Evolutionary conservation across 2,113 vertebrate genomes (phyloP), one percentile per base, ranked within the genome.

Genomic region (Mormyrus lacerda): DNA sequence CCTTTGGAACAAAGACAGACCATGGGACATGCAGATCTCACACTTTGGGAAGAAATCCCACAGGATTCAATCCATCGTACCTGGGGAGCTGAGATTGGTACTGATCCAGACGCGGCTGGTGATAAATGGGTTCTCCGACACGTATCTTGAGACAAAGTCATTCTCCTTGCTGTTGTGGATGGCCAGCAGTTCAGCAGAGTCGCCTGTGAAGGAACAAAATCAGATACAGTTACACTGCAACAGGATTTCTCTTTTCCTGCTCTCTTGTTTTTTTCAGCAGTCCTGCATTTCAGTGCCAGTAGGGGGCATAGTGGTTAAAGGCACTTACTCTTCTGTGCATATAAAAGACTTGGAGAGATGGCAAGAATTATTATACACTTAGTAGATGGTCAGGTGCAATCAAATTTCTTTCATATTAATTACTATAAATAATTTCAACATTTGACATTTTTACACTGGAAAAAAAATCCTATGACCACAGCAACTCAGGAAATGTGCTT

Each of bases 51-150:
- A 21, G 21, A 6, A 58, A n/a, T 8, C 6, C 7, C 55, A 17
- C 48, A 87, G n/a, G 17, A 19, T 19, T 6, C 31, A 17, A 31
- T 44, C 51, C 6, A 27, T 42, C 7, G 35, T 95, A 99, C 98
- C 96, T 3, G 93, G 87, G 51, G 91, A 1, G 87, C 91, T 91
- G 0, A 94, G 89, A 85, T 90, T 89, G 65, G 98, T 90, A 31
- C 94, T 96, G 88, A 99, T 97, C 98, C 98, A 99, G 0, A 97
- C 95, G 0, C 95, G 96, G 87, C 89, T 96, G 85, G 98, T 99
- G 92, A 98, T 96, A 50, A 97, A 95, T 51, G 96, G 94, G 42
- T 98, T 93, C 35, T 97, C 93, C 5, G 88, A 93, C 85, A 98
- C 91, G 91, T 97, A 95, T 53, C 87, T 92, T 1, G 95, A 95